Conservation (phyloP, 2,888 invertebrate genomes). For the Ophraella communa region DNA sequence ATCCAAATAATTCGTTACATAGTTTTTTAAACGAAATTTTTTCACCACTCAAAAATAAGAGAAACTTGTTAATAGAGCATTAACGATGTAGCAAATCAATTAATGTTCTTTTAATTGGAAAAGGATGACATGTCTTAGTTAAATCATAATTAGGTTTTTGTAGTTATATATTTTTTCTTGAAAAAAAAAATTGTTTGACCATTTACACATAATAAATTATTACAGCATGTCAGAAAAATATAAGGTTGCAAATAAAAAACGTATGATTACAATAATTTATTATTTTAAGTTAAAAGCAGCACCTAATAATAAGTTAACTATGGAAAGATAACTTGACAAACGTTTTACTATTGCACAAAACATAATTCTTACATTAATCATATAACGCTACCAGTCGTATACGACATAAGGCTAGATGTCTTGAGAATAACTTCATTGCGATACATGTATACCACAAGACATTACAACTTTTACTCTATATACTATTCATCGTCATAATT, state of each 20-base stretch:
- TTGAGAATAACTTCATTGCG: constrained; percentile 41
- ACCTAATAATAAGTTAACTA: constrained; percentile 56
- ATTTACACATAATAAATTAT: no score
- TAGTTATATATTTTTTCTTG: no score
- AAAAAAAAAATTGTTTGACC: no score
- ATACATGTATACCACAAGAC: constrained; percentile 29
- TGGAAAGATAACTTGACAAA: constrained; percentile 51
- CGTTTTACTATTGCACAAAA: constrained; percentile 56
- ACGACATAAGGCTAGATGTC: constrained; percentile 57
- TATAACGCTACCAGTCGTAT: constrained; percentile 56
- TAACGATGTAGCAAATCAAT: no score
- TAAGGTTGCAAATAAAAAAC: constrained; percentile 23
- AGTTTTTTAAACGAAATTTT: no score
- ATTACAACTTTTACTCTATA: constrained; percentile 32
- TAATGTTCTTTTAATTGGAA: no score
- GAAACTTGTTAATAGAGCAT: no score
- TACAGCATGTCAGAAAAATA: not conserved
- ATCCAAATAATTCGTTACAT: no score
- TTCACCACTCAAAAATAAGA: no score
- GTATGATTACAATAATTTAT: constrained; percentile 49
- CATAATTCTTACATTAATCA: constrained; percentile 40
- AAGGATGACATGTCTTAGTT: no score
- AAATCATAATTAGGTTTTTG: no score
- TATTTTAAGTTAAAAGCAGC: constrained; percentile 56
- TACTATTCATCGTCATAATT: constrained; percentile 28